Conservation (phyloP, 2,797 vertebrate genomes). For the Acanthurus leucopareius region DNA sequence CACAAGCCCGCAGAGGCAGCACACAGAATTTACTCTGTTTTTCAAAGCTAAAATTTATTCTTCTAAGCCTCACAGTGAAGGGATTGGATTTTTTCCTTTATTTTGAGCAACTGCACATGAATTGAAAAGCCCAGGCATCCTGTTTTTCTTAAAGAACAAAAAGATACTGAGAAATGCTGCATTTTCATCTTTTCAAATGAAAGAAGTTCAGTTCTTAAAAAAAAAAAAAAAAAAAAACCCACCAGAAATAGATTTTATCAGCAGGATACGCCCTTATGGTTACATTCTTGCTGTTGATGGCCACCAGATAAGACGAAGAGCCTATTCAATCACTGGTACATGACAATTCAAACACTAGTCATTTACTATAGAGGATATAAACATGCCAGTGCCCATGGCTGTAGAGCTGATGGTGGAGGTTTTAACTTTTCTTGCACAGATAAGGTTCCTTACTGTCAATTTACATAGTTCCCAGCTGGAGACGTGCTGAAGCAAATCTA, state of each 20-base stretch:
- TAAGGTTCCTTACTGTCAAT: conserved; percentile 75
- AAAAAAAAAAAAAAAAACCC: conserved; percentile 32
- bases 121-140: conserved; percentile 74
- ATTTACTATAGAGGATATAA: conserved; percentile 53
- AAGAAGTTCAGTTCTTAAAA: conserved; percentile 56
- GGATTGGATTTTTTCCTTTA: conserved; percentile 57
- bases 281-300: conserved; percentile 62
- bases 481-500: conserved; percentile 81
- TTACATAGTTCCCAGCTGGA: conserved; percentile 82
- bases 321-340: conserved; percentile 53
- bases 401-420: conserved; percentile 42
- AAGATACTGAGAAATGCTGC: conserved; percentile 67
- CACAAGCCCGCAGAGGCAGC: conserved; percentile 54
- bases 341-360: conserved; percentile 59
- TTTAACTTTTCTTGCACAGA: conserved; percentile 68
- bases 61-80: conserved; percentile 54
- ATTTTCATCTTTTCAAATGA: conserved; percentile 70
- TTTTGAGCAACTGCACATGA: conserved; percentile 77
- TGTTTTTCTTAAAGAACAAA: conserved; percentile 79
- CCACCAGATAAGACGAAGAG: conserved; percentile 64
- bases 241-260: conserved; percentile 74
- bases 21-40: conserved; percentile 54
- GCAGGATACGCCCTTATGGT: conserved; percentile 67
- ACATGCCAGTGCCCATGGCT: conserved; percentile 48
- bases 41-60: conserved; percentile 71